These are phyloP conservation scores for Trididemnum nubilum DNA, from an alignment of 23 tunicate genomes.

Conservation along the genomic window DNA sequence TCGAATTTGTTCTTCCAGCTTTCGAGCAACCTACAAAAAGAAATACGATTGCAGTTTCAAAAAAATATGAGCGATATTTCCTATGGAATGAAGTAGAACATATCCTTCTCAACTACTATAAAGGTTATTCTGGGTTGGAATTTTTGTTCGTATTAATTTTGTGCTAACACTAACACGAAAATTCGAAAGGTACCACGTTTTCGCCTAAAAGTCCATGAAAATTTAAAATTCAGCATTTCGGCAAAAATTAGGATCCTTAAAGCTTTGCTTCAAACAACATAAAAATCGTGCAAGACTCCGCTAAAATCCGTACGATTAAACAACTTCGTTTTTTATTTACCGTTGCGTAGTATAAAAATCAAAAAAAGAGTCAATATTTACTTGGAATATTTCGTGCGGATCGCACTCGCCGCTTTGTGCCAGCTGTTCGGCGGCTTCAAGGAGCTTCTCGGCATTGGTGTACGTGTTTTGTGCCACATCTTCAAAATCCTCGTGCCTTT, in stretches of 20 bases:
- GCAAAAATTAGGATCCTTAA: too few species aligned
- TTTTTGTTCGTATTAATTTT: too few species aligned
- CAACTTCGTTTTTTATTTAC: too few species aligned
- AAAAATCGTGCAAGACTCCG: too few species aligned
- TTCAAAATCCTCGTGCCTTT: constrained; percentile 93
- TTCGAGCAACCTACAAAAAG: constrained; percentile 74
- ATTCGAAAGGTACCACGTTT: too few species aligned
- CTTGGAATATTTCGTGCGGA: constrained; percentile 94
- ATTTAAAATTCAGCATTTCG: too few species aligned
- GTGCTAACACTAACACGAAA: too few species aligned
- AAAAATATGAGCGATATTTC: background rate
- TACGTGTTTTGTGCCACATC: constrained; percentile 96
- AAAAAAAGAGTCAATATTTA: constrained; percentile 27
- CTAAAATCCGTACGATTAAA: too few species aligned
- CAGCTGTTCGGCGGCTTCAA: constrained; percentile 93
- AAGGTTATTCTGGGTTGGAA: background rate
- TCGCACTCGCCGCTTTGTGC: constrained; percentile 97
- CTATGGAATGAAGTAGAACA: background rate
- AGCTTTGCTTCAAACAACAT: too few species aligned
- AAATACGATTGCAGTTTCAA: too few species aligned
- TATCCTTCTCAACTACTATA: background rate
- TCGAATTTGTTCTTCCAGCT: constrained; percentile 87
- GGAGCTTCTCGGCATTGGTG: constrained; percentile 95
- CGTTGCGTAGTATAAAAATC: too few species aligned
- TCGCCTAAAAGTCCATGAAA: too few species aligned